phyloP scores from a whole-genome alignment of 2,888 invertebrate species.

The Athalia cordata region DNA sequence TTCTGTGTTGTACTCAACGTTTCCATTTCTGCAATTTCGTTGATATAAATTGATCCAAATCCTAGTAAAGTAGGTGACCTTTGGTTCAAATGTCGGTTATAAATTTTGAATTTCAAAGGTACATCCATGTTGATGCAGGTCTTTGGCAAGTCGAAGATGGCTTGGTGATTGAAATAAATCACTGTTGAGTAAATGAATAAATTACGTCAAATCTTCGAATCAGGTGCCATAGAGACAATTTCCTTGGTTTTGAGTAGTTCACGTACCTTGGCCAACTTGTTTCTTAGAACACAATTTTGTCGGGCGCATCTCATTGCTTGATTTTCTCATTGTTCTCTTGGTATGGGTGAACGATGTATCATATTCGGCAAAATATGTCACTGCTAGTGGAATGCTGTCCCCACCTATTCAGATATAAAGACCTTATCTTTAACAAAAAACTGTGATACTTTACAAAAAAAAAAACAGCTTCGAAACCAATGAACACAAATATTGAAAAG shows the following conservation, averaged over 20 bases:
- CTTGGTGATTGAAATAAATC: conserved; percentile 73
- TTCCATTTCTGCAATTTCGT: conserved; percentile 66
- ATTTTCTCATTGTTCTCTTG: conserved; percentile 68
- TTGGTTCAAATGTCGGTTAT: conserved; percentile 73
- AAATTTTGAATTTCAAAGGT: conserved; percentile 72
- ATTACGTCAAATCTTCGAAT: conserved; percentile 9
- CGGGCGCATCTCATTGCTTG: conserved; percentile 65
- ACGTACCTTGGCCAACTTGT: conserved; percentile 69
- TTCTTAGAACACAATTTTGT: conserved; percentile 72
- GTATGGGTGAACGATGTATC: conserved; percentile 67
- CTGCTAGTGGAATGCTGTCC: conserved; percentile 58
- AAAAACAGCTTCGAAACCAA: neutral
- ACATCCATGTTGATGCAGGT: conserved; percentile 65
- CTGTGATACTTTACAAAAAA: conserved; percentile 12
- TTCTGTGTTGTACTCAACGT: conserved; percentile 70
- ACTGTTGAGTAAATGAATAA: conserved; percentile 62
- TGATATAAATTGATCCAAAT: conserved; percentile 70
- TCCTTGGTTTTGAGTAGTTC: neutral
- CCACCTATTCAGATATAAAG: conserved; percentile 53
- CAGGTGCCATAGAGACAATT: neutral
- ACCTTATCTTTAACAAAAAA: conserved; percentile 23
- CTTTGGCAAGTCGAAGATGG: conserved; percentile 71
- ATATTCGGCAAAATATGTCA: conserved; percentile 75
- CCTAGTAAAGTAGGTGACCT: conserved; percentile 73
- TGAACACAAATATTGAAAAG: neutral